Conservation (phyloP, 1,140 invertebrate genomes). For the Brachionus plicatilis region DNA sequence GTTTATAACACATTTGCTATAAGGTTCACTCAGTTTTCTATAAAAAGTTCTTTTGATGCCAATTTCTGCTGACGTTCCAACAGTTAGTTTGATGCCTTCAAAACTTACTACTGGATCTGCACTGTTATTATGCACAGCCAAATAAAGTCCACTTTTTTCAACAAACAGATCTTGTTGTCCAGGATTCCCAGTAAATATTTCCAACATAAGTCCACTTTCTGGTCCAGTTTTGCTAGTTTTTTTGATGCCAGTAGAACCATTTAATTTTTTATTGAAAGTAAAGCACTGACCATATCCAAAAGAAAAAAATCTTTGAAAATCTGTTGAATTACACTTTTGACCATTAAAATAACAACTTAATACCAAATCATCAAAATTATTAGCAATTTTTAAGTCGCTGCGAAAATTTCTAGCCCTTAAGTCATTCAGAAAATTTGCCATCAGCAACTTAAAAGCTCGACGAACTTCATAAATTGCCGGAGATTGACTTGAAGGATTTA, state of each 20-base stretch:
- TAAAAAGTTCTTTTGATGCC: background rate
- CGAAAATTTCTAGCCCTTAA: too few species aligned
- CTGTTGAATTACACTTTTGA: background rate
- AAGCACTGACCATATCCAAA: background rate
- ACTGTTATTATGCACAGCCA: background rate
- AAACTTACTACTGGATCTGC: background rate
- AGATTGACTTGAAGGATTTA: too few species aligned
- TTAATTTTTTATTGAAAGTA: background rate
- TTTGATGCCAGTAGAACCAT: background rate
- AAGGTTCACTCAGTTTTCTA: background rate
- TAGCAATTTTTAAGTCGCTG: background rate
- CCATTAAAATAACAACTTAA: constrained; percentile 21
- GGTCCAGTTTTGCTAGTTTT: constrained; percentile 15
- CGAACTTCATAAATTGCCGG: too few species aligned
- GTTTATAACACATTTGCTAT: background rate
- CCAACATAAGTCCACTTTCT: background rate
- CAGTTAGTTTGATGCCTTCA: background rate
- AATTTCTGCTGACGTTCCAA: background rate
- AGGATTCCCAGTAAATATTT: background rate
- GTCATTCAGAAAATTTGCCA: background rate
- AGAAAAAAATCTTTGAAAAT: background rate
- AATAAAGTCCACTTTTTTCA: background rate
- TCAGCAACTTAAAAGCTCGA: too few species aligned
- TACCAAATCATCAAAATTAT: background rate
- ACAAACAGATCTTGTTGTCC: background rate